Percentiles rank a stretch among this genome's conserved stretches.
These are phyloP conservation scores for Chascanopsetta lugubris DNA, from an alignment of 2,113 vertebrate species.

Conservation along the genomic window DNA sequence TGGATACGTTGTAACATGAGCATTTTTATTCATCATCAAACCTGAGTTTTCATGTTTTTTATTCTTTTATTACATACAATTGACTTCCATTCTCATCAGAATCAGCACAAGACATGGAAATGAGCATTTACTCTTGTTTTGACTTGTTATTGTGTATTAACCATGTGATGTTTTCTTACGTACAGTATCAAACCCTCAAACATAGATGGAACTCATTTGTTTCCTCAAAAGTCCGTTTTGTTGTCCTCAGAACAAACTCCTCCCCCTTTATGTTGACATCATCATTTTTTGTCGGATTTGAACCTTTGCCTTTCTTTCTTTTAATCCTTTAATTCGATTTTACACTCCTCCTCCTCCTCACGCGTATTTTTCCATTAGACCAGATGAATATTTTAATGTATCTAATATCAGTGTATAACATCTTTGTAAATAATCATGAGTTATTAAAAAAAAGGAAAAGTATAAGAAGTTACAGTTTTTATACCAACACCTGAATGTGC, in stretches of 20 bases:
- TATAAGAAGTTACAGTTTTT: slow-evolving; percentile 74
- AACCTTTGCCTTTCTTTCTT: slow-evolving; percentile 13
- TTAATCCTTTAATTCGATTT: slow-evolving; percentile 20
- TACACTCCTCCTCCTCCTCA: slow-evolving; percentile 22
- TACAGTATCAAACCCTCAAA: slow-evolving; percentile 27
- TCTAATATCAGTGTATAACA: slow-evolving; percentile 63
- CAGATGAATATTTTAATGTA: slow-evolving; percentile 55
- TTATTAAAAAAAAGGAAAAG: slow-evolving; percentile 71
- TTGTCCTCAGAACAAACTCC: slow-evolving; percentile 23
- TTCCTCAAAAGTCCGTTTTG: slow-evolving; percentile 8
- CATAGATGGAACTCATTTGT: slow-evolving; percentile 17
- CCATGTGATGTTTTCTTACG: slow-evolving; percentile 38
- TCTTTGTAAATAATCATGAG: slow-evolving; percentile 78
- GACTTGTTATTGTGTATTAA: slow-evolving; percentile 45
- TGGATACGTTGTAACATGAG: no score
- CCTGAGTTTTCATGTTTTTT: no score
- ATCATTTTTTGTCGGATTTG: slow-evolving; percentile 24
- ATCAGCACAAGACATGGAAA: slow-evolving; percentile 11
- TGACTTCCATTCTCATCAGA: neutral
- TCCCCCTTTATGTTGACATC: slow-evolving; percentile 11
- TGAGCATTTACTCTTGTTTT: neutral
- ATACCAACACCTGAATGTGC: slow-evolving; percentile 80
- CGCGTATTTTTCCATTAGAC: slow-evolving; percentile 52
- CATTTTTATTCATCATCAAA: no score
- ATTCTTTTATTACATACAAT: no score